Percentiles rank a stretch among this genome's conserved stretches.
phyloP scores from a whole-genome alignment of 2,797 vertebrate species.

The Hippocampus kuda region DNA sequence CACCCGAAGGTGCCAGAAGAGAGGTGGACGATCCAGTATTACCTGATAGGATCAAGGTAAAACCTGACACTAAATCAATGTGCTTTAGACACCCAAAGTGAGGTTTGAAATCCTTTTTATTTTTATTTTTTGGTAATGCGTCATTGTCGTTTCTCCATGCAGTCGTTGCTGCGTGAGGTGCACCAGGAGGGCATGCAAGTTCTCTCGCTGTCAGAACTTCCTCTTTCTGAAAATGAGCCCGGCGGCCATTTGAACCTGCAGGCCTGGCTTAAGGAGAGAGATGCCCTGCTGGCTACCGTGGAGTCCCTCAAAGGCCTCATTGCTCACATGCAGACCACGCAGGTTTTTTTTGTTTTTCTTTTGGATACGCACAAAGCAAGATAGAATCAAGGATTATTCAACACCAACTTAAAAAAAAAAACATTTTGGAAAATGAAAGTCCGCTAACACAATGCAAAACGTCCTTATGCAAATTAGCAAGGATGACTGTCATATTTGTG shows the following conservation, averaged over 20 bases:
- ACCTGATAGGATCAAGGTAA: conserved; percentile 87
- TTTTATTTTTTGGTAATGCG: not conserved
- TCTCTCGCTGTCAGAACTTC: conserved; percentile 81
- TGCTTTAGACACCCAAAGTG: not conserved
- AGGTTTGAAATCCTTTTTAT: not conserved
- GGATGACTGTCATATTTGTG: not conserved
- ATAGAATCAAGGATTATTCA: no score
- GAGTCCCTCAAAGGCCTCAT: conserved; percentile 80
- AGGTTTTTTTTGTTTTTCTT: conserved; percentile 59
- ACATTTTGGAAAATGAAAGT: not conserved
- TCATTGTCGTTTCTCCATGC: conserved; percentile 6
- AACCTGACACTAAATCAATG: no score
- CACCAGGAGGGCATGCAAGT: conserved; percentile 93
- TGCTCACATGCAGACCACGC: conserved; percentile 73
- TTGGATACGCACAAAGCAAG: not conserved
- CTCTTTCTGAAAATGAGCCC: conserved; percentile 62
- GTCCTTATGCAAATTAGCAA: not conserved
- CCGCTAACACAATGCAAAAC: no score
- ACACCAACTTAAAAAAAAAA: not conserved
- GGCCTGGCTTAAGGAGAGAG: conserved; percentile 75
- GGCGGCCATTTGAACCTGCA: conserved; percentile 47
- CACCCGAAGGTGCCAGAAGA: conserved; percentile 73
- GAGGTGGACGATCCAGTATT: conserved; percentile 74
- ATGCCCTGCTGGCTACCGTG: conserved; percentile 72
- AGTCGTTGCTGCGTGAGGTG: conserved; percentile 86